Evolutionary conservation across 2,797 vertebrate genomes (phyloP), one percentile per base, ranked within the genome.

Genomic region (Leuciscus waleckii): DNA sequence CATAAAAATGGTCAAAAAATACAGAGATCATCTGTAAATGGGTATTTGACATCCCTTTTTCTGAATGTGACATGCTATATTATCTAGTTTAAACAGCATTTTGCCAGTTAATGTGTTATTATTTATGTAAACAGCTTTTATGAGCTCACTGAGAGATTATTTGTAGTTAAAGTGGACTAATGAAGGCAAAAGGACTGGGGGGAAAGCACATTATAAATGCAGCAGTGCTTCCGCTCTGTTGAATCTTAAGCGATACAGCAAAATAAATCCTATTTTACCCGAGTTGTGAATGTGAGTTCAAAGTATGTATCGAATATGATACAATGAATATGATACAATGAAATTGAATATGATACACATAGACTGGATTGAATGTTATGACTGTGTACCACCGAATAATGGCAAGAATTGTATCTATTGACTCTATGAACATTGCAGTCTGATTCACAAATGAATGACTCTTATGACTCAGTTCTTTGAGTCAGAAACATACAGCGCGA

Each of bases 11-110:
- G 7, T 10, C 4, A 35, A 35, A 21, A 39, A 11, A 68, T 21
- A 68, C 35, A 35, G 65, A 68, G 65, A 68, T 37, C 65, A 69
- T 39, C 67, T 69, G 67, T 19, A 37, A 37, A 68, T 68, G 32
- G 32, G 4, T 41, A 41, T 78, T 58, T 37, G 35, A 26, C 35
- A 58, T 61, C n/a, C 11, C 0, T 17, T 37, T 61, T 41, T 16
- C 37, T 41, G 23, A 35, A 14, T 78, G 23, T 61, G 56, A 41
- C 37, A 37, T 41, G 16, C 54, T 10, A 19, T 37, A 21, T 58
- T 61, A 23, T 58, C 51, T 76, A 23, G 14, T 58, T 76, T 9
- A 39, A 56, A 37, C 32, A 58, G 23, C 14, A 58, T 37, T 76
- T 56, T 56, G 7, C 10, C 51, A 4, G 35, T 76, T 58, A 19